Percentiles rank a stretch among this genome's conserved stretches.
Conservation (phyloP, 2,888 invertebrate species). For the Monoplex corrugatus region DNA sequence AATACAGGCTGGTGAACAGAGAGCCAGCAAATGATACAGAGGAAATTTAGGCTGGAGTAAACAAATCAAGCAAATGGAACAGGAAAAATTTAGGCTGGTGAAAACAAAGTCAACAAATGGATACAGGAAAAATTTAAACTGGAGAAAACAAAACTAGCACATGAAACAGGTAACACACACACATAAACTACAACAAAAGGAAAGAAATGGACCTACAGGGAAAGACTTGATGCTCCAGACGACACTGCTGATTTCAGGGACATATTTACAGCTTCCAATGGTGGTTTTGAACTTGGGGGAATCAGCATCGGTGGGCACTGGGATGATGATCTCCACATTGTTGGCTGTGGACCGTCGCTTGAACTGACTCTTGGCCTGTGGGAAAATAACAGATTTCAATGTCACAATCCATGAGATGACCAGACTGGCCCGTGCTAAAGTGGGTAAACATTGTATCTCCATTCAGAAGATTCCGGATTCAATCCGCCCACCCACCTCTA, state of each 20-base stretch:
- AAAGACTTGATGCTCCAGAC: slow-evolving; percentile 99
- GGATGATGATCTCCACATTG: slow-evolving; percentile 94
- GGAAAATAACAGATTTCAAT: no score
- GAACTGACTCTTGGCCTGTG: slow-evolving; percentile 97
- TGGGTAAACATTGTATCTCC: no score
- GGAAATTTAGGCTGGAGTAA: no score
- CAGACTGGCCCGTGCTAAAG: no score
- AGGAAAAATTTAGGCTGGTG: no score
- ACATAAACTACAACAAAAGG: neutral
- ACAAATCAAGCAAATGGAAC: no score
- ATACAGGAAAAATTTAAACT: neutral
- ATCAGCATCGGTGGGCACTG: slow-evolving; percentile 90
- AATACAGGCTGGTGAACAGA: no score
- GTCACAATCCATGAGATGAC: no score
- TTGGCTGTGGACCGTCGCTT: slow-evolving; percentile 98
- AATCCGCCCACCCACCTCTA: no score
- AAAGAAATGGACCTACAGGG: slow-evolving; percentile 85
- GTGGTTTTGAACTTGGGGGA: slow-evolving; percentile 99
- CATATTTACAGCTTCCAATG: slow-evolving; percentile 97
- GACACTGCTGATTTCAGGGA: slow-evolving; percentile 97
- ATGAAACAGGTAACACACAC: neutral
- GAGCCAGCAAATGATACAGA: no score
- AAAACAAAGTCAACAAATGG: no score
- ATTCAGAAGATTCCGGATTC: no score
- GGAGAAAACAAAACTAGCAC: neutral